Conservation (phyloP, 2,888 invertebrate genomes). For the Acleris emargana region DNA sequence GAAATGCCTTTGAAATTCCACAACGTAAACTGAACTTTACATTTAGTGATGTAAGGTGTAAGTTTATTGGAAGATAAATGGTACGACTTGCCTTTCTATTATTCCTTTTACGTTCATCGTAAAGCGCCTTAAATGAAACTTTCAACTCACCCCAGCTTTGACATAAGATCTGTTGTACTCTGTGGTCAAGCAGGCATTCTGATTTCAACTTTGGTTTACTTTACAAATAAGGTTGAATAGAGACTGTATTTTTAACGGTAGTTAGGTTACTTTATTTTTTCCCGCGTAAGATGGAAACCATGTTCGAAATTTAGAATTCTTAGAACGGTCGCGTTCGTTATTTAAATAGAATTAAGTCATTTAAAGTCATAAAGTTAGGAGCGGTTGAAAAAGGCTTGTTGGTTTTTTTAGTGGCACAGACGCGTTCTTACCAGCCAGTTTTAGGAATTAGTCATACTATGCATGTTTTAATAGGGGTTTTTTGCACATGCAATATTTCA, state of each 20-base stretch:
- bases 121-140: conserved; percentile 31
- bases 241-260: neutral
- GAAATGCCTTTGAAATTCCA: conserved; percentile 18
- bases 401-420: too few relatives aligned
- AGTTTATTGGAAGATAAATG: neutral
- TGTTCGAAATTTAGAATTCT: conserved; percentile 34
- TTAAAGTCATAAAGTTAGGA: conserved; percentile 20
- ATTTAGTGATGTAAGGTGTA: neutral
- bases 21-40: neutral
- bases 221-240: neutral
- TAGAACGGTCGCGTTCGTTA: conserved; percentile 25
- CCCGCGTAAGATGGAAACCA: conserved; percentile 27
- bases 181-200: neutral
- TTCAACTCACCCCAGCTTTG: conserved; percentile 26
- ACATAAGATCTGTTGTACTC: conserved; percentile 31
- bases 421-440: too few relatives aligned
- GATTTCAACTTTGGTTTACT: neutral
- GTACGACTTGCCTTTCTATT: conserved; percentile 27
- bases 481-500: too few relatives aligned
- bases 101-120: conserved; percentile 29
- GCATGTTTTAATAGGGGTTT: too few relatives aligned
- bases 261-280: neutral
- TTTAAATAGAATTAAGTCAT: conserved; percentile 37
- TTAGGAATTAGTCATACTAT: too few relatives aligned
- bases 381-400: conserved; percentile 3